Percentiles rank a stretch among this genome's conserved stretches.
Conservation (phyloP, 2,113 vertebrate species). For the Notarius quadriscutis region DNA sequence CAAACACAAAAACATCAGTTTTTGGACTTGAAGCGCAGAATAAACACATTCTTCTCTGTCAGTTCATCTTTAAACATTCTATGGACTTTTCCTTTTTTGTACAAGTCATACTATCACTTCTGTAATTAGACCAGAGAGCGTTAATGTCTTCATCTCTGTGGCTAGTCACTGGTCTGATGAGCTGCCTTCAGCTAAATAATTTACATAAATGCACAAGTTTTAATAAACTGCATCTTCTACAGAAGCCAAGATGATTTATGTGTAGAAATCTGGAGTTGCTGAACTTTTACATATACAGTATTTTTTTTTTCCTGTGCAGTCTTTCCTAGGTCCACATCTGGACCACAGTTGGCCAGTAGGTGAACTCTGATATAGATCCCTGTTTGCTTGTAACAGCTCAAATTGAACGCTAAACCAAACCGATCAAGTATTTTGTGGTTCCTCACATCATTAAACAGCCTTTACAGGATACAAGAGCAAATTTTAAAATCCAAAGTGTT, state of each 20-base stretch:
- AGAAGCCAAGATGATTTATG: neutral
- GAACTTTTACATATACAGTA: neutral
- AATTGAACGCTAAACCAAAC: neutral
- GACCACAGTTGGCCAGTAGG: neutral
- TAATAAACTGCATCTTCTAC: neutral
- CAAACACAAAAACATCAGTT: neutral
- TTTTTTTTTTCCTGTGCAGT: neutral
- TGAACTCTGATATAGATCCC: neutral
- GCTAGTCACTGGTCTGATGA: neutral
- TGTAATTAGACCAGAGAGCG: neutral
- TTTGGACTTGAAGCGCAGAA: neutral
- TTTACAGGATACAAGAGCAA: neutral
- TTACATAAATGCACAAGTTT: neutral
- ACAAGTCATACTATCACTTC: neutral
- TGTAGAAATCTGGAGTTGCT: neutral
- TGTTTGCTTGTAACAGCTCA: neutral
- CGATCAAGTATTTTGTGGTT: neutral
- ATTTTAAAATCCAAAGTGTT: neutral
- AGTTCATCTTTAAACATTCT: neutral
- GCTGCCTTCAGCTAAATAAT: neutral
- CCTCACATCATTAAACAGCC: neutral
- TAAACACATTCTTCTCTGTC: neutral
- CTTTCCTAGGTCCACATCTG: neutral
- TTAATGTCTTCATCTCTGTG: neutral
- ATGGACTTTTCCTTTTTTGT: neutral